Conservation (phyloP, 2,797 vertebrate genomes). For the Cryptoprocta ferox region DNA sequence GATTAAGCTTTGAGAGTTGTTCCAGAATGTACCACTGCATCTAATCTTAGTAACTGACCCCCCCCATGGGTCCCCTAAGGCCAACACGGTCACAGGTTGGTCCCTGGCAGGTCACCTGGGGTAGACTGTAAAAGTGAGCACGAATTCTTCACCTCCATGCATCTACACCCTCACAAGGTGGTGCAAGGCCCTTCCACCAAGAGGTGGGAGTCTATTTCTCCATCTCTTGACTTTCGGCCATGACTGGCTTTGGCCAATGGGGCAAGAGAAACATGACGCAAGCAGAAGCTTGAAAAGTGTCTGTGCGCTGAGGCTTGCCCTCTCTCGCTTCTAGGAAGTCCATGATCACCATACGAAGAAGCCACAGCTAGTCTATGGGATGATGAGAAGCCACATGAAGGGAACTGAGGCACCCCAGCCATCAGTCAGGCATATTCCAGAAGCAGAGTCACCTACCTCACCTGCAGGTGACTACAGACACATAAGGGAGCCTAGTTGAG, state of each 20-base stretch:
- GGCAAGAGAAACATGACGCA: not conserved
- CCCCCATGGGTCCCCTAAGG: not conserved
- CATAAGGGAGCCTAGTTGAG: not conserved
- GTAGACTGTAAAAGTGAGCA: not conserved
- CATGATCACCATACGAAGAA: not conserved
- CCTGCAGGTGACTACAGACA: not conserved
- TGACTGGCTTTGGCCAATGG: not conserved
- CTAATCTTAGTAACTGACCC: not conserved
- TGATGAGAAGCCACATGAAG: not conserved
- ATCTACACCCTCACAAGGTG: not conserved
- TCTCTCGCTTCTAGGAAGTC: not conserved
- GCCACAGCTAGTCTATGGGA: not conserved
- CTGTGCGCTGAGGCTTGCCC: not conserved
- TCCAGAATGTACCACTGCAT: not conserved
- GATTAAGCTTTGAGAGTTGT: not conserved
- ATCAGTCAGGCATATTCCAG: not conserved
- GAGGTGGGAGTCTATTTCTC: not conserved
- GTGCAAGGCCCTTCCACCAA: not conserved
- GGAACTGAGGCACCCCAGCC: not conserved
- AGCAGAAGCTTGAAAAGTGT: not conserved
- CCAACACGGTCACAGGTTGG: not conserved
- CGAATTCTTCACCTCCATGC: not conserved
- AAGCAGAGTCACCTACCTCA: not conserved
- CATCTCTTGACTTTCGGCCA: not conserved
- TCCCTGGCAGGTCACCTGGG: not conserved